phyloP scores from a whole-genome alignment of 1,140 invertebrate genomes.

The Paraescarpia echinospica region DNA sequence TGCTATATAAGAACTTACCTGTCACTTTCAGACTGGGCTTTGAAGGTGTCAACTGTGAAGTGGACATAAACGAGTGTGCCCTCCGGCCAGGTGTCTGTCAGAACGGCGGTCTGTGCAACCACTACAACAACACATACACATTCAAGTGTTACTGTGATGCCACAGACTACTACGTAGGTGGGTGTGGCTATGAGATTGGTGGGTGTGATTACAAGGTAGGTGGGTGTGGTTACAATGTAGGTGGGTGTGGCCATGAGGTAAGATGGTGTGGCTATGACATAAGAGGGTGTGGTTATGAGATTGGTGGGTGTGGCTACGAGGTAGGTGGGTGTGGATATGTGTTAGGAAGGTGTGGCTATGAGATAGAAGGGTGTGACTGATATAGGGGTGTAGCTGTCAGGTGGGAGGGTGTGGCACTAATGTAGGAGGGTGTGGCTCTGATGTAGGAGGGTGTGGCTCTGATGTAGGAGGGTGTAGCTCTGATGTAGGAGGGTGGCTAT shows the following conservation, averaged over 20 bases:
- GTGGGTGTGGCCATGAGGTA: neutral
- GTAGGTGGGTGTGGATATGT: neutral
- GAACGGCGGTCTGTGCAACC: slow-evolving; percentile 33
- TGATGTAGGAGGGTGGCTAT: too few relatives aligned
- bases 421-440: too few relatives aligned
- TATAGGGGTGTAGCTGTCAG: too few relatives aligned
- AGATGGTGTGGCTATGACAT: neutral
- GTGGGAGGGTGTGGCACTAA: too few relatives aligned
- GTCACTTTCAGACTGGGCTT: slow-evolving; percentile 73
- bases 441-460: too few relatives aligned
- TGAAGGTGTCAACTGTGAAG: slow-evolving; percentile 92
- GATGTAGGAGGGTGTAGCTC: too few relatives aligned
- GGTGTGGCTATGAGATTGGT: neutral
- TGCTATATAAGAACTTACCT: neutral
- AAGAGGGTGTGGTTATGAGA: neutral
- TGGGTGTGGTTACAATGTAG: neutral
- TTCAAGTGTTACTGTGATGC: slow-evolving; percentile 82
- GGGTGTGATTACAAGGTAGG: neutral
- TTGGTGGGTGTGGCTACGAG: neutral
- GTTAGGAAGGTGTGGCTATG: neutral
- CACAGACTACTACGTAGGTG: neutral
- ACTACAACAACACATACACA: slow-evolving; percentile 59
- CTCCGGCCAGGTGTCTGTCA: slow-evolving; percentile 64
- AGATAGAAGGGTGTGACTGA: neutral
- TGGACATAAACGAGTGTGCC: slow-evolving; percentile 86